Conservation (phyloP, 2,797 vertebrate species). For the Dermochelys coriacea region DNA sequence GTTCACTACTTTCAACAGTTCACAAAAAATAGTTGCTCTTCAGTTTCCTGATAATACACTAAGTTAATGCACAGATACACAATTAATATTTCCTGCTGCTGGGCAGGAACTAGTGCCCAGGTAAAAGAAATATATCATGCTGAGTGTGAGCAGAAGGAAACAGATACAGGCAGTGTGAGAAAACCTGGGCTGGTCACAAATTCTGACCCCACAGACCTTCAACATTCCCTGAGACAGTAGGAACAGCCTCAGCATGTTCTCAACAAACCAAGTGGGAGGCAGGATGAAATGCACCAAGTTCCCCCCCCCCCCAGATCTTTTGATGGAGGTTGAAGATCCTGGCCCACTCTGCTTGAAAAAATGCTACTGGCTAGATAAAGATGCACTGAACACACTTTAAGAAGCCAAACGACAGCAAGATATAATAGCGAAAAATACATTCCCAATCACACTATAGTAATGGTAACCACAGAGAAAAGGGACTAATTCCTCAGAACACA, state of each 20-base stretch:
- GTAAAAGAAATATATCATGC: not conserved
- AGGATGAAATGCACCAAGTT: not conserved
- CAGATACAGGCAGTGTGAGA: not conserved
- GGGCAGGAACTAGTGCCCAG: not conserved
- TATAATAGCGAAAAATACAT: not conserved
- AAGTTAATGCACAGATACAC: not conserved
- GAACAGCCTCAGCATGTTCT: not conserved
- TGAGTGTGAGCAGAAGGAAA: not conserved
- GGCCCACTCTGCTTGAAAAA: not conserved
- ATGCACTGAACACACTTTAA: not conserved
- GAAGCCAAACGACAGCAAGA: not conserved
- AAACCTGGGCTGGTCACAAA: not conserved
- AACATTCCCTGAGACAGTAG: accelerated
- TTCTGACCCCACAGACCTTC: not conserved
- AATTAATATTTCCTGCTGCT: not conserved
- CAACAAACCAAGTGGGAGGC: not conserved
- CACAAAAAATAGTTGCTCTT: not conserved
- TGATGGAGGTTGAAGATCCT: not conserved
- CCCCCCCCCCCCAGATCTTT: not conserved
- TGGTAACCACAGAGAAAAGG: not conserved
- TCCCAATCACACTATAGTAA: not conserved
- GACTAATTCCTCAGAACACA: not conserved
- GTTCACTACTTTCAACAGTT: not conserved
- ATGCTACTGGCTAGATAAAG: not conserved
- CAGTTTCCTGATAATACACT: not conserved